Percentiles rank a stretch among this genome's conserved stretches.
These are phyloP conservation scores for Vireo griseus DNA, from an alignment of 2,797 vertebrate genomes.

Conservation along the genomic window DNA sequence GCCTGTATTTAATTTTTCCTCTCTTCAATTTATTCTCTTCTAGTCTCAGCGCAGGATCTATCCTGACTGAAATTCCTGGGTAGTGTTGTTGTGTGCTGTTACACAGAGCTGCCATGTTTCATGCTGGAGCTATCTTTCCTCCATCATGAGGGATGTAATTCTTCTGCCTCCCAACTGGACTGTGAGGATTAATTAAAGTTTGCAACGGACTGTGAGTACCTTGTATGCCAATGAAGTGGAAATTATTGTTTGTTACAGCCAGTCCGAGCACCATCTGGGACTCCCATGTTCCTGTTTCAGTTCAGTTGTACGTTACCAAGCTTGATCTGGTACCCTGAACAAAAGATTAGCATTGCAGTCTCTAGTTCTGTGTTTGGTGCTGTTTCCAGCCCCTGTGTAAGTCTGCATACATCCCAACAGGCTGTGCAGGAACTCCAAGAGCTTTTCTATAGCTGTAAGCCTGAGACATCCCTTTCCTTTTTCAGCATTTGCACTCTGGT, in stretches of 20 bases:
- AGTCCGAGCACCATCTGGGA: not conserved
- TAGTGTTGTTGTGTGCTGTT: not conserved
- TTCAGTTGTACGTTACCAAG: not conserved
- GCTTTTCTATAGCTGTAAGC: not conserved
- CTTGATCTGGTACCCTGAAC: not conserved
- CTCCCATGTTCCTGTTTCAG: not conserved
- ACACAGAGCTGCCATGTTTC: not conserved
- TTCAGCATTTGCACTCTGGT: not conserved
- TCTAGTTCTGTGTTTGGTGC: not conserved
- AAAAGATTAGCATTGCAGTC: not conserved
- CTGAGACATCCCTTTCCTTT: not conserved
- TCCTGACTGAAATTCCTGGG: not conserved
- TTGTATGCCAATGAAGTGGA: not conserved
- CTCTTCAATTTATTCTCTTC: not conserved
- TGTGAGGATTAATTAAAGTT: conserved; percentile 28
- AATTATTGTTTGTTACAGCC: conserved; percentile 16
- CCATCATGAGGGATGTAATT: not conserved
- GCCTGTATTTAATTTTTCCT: not conserved
- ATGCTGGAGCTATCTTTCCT: not conserved
- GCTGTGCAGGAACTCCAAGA: not conserved
- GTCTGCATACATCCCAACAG: not conserved
- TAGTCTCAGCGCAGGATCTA: not conserved
- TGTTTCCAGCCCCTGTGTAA: not conserved
- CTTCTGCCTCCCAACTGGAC: not conserved
- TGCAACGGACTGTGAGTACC: not conserved